These are phyloP conservation scores for Pelecanoides urinatrix DNA, from an alignment of 2,113 vertebrate genomes.

Conservation along the genomic window DNA sequence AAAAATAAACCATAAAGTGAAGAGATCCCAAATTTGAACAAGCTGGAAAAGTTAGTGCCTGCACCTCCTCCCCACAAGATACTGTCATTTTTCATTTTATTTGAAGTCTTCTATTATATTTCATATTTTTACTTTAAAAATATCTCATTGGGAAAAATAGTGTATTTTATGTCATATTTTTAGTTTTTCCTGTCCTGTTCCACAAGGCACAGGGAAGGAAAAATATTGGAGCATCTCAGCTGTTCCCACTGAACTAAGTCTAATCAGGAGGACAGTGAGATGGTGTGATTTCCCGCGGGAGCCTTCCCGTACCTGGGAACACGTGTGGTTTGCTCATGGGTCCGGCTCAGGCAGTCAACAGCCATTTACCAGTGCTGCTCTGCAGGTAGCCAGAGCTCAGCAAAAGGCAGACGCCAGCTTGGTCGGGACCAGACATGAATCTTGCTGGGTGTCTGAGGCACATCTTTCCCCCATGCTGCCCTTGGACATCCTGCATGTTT, in stretches of 20 bases:
- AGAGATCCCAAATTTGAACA: not conserved
- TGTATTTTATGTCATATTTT: not conserved
- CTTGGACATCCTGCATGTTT: not conserved
- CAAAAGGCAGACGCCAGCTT: not conserved
- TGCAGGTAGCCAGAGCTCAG: not conserved
- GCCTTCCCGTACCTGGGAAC: not conserved
- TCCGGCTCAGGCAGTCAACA: not conserved
- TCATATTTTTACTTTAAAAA: not conserved
- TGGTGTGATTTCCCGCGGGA: not conserved
- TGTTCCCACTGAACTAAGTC: not conserved
- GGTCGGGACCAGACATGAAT: not conserved
- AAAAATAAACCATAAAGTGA: not conserved
- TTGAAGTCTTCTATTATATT: not conserved
- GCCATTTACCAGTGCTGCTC: not conserved
- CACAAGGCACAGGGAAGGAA: not conserved
- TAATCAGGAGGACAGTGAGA: not conserved
- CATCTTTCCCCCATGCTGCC: not conserved
- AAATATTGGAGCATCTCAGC: not conserved
- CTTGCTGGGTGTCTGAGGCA: not conserved
- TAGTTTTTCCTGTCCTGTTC: not conserved
- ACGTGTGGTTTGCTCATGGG: accelerated
- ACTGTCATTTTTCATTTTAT: not conserved
- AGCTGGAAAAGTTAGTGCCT: not conserved
- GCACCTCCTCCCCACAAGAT: not conserved
- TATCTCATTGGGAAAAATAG: not conserved